phyloP scores from a whole-genome alignment of 2,888 invertebrate species.

The Protophormia terraenovae region DNA sequence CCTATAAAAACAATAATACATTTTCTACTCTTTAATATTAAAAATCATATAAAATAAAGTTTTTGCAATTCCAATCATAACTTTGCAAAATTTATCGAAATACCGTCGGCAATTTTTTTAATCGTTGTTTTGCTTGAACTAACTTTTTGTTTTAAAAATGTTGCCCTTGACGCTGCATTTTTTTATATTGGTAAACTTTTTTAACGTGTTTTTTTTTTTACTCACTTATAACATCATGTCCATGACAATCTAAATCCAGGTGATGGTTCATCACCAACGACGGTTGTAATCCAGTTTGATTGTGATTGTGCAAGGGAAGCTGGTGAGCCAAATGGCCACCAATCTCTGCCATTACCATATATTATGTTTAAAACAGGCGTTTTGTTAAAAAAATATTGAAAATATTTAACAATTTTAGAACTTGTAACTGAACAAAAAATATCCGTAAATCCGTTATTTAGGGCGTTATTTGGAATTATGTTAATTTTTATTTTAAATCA shows the following conservation, averaged over 20 bases:
- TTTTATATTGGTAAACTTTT: too few species aligned
- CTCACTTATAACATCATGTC: slow-evolving; percentile 81
- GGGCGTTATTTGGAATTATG: neutral
- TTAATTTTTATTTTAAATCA: neutral
- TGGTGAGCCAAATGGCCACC: slow-evolving; percentile 86
- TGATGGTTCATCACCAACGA: slow-evolving; percentile 85
- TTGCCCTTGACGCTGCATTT: neutral
- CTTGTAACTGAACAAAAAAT: neutral
- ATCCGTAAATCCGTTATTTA: neutral
- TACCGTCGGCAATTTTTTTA: slow-evolving; percentile 19
- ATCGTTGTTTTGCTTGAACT: neutral
- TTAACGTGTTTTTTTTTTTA: slow-evolving; percentile 52
- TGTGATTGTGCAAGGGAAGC: slow-evolving; percentile 83
- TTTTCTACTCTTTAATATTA: too few species aligned
- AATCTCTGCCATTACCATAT: slow-evolving; percentile 86
- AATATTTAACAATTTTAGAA: slow-evolving; percentile 21
- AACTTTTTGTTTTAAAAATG: neutral
- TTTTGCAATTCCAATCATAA: too few species aligned
- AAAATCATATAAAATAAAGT: too few species aligned
- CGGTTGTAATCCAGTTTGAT: slow-evolving; percentile 84
- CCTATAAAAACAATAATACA: too few species aligned
- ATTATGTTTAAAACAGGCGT: slow-evolving; percentile 79
- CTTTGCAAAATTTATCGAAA: neutral
- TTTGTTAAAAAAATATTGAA: slow-evolving; percentile 52
- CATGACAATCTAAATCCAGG: slow-evolving; percentile 82